Percentiles rank a stretch among this genome's conserved stretches.
Evolutionary conservation across 2,797 vertebrate species (phyloP).

Genomic region (Garrulus glandarius): DNA sequence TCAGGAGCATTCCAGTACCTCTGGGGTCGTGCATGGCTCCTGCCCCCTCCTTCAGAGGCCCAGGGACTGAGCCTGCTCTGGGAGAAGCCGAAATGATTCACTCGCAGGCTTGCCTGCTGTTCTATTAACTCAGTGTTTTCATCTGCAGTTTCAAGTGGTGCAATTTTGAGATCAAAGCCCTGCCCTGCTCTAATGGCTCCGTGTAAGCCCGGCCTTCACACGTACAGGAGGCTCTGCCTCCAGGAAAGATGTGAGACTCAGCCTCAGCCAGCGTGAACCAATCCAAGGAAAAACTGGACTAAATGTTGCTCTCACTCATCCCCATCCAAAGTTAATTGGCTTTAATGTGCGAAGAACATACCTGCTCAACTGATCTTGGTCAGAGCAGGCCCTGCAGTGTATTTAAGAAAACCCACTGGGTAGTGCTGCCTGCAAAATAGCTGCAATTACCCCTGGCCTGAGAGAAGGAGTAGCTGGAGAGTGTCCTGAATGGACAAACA

Average conservation of each 20-base stretch:
- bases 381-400: not conserved
- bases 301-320: not conserved
- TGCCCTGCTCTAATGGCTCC: not conserved
- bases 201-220: not conserved
- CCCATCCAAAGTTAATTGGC: not conserved
- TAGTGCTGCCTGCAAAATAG: not conserved
- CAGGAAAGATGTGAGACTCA: not conserved
- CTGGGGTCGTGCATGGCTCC: rapidly evolving
- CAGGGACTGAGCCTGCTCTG: not conserved
- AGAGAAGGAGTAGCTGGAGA: not conserved
- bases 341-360: conserved; percentile 20
- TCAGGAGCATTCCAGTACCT: rapidly evolving
- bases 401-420: not conserved
- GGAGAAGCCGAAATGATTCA: not conserved
- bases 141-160: not conserved
- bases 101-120: not conserved
- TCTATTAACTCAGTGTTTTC: not conserved
- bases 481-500: not conserved
- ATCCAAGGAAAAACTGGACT: not conserved
- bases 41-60: not conserved
- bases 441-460: not conserved
- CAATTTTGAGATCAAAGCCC: conserved; percentile 47
- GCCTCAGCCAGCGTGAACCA: not conserved
- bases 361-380: not conserved
- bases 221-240: not conserved